A percentile compares a stretch with the other conserved stretches of the same genome.
phyloP scores from a whole-genome alignment of 2,888 invertebrate species.

The Deilephila porcellus region DNA sequence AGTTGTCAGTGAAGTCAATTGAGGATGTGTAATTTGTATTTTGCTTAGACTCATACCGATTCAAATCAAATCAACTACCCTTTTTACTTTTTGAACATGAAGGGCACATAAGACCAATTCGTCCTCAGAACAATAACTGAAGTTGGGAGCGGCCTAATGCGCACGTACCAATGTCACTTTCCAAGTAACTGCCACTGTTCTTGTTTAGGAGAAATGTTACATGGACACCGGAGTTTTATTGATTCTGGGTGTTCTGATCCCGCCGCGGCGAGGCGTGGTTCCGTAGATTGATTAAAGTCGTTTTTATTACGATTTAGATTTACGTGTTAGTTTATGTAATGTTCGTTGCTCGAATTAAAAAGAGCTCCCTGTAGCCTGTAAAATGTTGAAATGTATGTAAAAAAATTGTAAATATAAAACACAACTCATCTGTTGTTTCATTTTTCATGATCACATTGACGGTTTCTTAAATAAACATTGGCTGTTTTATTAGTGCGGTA shows the following conservation, averaged over 20 bases:
- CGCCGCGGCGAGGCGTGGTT: constrained; percentile 66
- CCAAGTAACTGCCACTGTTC: constrained; percentile 76
- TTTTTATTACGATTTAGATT: constrained; percentile 84
- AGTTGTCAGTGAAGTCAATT: constrained; percentile 73
- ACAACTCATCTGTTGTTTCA: constrained; percentile 75
- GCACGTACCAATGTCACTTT: constrained; percentile 69
- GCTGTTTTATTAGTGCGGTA: constrained; percentile 45
- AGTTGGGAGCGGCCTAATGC: constrained; percentile 79
- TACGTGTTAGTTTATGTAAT: constrained; percentile 84
- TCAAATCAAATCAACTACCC: constrained; percentile 31
- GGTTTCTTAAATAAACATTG: constrained; percentile 47
- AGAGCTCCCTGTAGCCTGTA: constrained; percentile 84
- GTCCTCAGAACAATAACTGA: constrained; percentile 76
- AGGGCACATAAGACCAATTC: constrained; percentile 73
- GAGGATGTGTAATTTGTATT: constrained; percentile 64
- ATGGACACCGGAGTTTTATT: constrained; percentile 80
- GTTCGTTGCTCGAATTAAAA: constrained; percentile 85
- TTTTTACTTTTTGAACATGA: constrained; percentile 45
- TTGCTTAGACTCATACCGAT: constrained; percentile 46
- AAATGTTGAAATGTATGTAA: constrained; percentile 84
- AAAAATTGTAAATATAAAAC: constrained; percentile 83
- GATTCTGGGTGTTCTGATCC: constrained; percentile 77
- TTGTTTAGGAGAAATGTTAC: constrained; percentile 54
- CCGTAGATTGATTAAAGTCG: constrained; percentile 78
- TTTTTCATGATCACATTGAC: constrained; percentile 63